These are phyloP conservation scores for Chironomus tepperi DNA, from an alignment of 1,140 invertebrate genomes.

Conservation along the genomic window DNA sequence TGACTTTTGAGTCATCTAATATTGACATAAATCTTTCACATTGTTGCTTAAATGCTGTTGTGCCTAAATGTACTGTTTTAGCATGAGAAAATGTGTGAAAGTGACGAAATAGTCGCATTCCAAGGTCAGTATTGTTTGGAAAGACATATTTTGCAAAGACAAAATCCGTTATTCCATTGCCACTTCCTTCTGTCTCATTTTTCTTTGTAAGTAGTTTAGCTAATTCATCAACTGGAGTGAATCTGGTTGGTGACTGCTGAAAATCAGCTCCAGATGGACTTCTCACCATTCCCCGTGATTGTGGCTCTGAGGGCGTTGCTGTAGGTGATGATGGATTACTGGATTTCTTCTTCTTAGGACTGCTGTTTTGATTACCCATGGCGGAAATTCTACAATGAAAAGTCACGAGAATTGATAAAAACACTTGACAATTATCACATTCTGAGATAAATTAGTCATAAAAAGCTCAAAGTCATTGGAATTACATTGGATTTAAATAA, in stretches of 20 bases:
- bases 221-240: conserved; percentile 59
- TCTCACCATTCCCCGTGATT: conserved; percentile 42
- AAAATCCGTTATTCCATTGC: conserved; percentile 28
- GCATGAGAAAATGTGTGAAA: conserved; percentile 50
- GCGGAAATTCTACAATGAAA: neutral
- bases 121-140: conserved; percentile 64
- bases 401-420: neutral
- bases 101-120: conserved; percentile 54
- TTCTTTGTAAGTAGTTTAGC: conserved; percentile 48
- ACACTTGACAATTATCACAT: neutral
- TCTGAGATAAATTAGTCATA: neutral
- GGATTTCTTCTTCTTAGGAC: neutral
- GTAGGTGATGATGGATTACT: neutral
- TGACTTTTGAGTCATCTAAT: conserved; percentile 52
- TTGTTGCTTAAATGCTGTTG: conserved; percentile 55
- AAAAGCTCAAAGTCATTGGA: too few relatives aligned
- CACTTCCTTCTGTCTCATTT: conserved; percentile 28
- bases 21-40: conserved; percentile 60
- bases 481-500: neutral
- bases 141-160: conserved; percentile 53
- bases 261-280: conserved; percentile 52
- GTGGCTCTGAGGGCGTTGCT: conserved; percentile 39
- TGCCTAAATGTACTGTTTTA: conserved; percentile 50
- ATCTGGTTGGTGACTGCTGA: conserved; percentile 47
- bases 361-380: conserved; percentile 23